Conservation (phyloP, 2,797 vertebrate genomes). For the Argya squamiceps region DNA sequence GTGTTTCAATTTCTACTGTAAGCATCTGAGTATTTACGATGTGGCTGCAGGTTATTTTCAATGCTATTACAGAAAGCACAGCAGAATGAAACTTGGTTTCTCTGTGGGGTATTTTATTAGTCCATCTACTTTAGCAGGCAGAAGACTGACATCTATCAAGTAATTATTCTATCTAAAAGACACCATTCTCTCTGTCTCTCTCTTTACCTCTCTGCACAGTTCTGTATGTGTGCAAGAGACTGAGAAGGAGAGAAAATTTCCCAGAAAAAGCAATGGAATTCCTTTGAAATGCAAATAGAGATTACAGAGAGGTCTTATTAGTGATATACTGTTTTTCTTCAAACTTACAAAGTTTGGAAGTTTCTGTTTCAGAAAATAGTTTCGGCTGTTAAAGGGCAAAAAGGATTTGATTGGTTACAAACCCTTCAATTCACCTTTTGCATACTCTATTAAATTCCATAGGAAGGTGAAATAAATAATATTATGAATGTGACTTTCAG, state of each 20-base stretch:
- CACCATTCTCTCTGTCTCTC: background rate
- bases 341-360: background rate
- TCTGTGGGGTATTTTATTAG: background rate
- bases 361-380: background rate
- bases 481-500: constrained; percentile 62
- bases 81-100: background rate
- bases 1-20: background rate
- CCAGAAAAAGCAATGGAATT: background rate
- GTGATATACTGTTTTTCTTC: background rate
- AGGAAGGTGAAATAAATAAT: constrained; percentile 9
- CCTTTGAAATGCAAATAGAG: background rate
- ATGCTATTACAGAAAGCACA: background rate
- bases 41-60: background rate
- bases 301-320: background rate
- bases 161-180: background rate
- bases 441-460: background rate
- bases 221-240: background rate
- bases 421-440: constrained; percentile 16
- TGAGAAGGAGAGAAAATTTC: background rate
- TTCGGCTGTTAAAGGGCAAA: background rate
- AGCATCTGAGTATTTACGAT: background rate
- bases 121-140: background rate
- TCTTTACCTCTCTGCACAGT: background rate
- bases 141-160: background rate
- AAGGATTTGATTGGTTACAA: constrained; percentile 23